Base-by-base conservation (phyloP, 2,888 invertebrate genomes). In the Drosophila kambysellisi region DNA sequence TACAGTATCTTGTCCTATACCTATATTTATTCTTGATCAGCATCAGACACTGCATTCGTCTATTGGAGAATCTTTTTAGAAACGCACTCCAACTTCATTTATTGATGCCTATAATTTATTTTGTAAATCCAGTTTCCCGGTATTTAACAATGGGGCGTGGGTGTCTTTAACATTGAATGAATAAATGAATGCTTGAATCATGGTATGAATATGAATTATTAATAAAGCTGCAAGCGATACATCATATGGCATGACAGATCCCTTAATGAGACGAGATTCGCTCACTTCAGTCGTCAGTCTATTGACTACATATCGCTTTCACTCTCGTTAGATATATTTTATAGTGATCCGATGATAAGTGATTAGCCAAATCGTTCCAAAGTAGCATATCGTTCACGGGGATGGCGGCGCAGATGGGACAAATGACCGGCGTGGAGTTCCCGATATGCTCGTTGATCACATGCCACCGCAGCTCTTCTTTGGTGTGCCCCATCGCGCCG, bases 381-480 rank as follows among this genome's bases (percentile, higher is more conserved):
- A 43, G 66, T 6, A 37, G n/a, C 37, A 8, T 0, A 32, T 20
- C 58, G 37, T 0, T 4, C 20, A 15, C 0, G 80, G 85, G 76
- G 51, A 51, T 41, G 0, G 85, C 74, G 1, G 66, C 48, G 43
- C 85, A 86, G 0, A 86, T 37, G 0, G 85, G 85, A 25, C 85
- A 86, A 9, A 89, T 75, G 20, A 75, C 88, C 0, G 29, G 12
- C 0, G 66, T 70, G 11, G 0, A 29, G 17, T 73, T 63, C 12
- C 15, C 17, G 8, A 29, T 32, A 35, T 89, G 85, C 25, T 48
- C 17, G 0, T 17, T 1, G 32, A 52, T 57, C 9, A 75, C 59
- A 5, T 68, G 69, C 29, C 39, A 11, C 20, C 60, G 37, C 33
- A 69, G 37, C 52, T 60, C 20, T 60, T 69, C 39, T 17, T 5